Conservation (phyloP, 1,140 invertebrate species). For the Diachasmimorpha longicaudata region DNA sequence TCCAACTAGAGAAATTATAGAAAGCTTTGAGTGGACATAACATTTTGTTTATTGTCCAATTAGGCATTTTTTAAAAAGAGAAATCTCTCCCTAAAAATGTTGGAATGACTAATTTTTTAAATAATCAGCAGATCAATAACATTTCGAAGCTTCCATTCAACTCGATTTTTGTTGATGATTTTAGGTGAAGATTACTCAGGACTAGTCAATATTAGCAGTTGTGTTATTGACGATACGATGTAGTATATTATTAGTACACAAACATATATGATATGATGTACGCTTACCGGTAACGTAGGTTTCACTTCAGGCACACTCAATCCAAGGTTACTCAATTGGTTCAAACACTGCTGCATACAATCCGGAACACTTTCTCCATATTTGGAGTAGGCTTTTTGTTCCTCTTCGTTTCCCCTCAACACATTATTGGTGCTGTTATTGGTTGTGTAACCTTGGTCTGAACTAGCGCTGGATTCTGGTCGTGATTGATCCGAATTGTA, state of each 20-base stretch:
- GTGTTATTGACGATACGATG: not conserved
- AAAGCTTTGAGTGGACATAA: no score
- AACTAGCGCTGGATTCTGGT: conserved; percentile 59
- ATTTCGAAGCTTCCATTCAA: not conserved
- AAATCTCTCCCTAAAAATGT: not conserved
- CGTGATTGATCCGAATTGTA: conserved; percentile 58
- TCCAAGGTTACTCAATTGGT: conserved; percentile 2
- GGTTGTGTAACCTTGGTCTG: conserved; percentile 59
- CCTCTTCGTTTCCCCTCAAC: conserved; percentile 46
- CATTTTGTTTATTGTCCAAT: not conserved
- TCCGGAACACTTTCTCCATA: conserved; percentile 49
- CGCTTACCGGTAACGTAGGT: conserved; percentile 57
- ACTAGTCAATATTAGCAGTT: not conserved
- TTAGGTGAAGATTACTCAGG: not conserved
- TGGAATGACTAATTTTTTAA: no score
- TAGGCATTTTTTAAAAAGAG: no score
- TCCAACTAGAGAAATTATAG: no score
- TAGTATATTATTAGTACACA: not conserved
- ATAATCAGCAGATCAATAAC: no score
- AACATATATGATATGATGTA: not conserved
- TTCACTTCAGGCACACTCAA: conserved; percentile 43
- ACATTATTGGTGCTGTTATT: conserved; percentile 54
- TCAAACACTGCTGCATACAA: conserved; percentile 33
- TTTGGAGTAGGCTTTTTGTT: conserved; percentile 46
- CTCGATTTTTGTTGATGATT: not conserved